Base-by-base conservation (phyloP, 2,113 vertebrate genomes). In the Oreotrochilus melanogaster region DNA sequence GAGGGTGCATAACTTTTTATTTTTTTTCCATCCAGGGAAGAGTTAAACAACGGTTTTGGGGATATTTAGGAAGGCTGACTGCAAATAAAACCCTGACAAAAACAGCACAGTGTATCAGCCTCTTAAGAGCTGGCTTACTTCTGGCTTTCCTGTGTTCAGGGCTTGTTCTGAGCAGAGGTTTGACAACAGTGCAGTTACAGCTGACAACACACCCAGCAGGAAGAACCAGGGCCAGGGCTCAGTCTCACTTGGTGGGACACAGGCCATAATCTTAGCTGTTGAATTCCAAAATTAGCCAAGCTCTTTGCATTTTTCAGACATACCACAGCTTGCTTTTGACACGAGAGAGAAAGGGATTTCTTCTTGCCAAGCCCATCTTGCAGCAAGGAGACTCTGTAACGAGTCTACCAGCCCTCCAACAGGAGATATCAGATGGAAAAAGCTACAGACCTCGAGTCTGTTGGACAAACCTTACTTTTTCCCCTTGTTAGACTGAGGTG, bases 401-500 rank as follows among this genome's bases (percentile, higher is more conserved):
- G 95, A 69, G 79, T 83, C 92, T 74, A 91, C 8, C 96, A 96
- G 95, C 10, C 35, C 79, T 64, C n/a, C 5, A 6, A 14, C 5
- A 25, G 78, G 30, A 78, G 86, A 4, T 45, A n/a, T 21, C 61
- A 3, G 7, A 39, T 58, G 54, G 62, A 95, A 88, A 92, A 73
- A 78, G 56, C 85, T 87, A 0, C 81, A 75, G 16, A 11, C 57
- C 91, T 39, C 4, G 3, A 86, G 91, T 74, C 74, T 27, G 19
- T 47, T 86, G 58, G 75, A 80, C 61, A 93, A 54, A 22, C 4
- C 3, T 43, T 5, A 2, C n/a, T 69, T 78, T 78, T 89, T 58
- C 80, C 84, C 74, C 86, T 37, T 78, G 56, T 45, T 64, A 60
- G 94, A 23, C 62, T n/a, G 39, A 70, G 72, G 3, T 79, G 81